Evolutionary conservation across 2,113 vertebrate genomes (phyloP), one percentile per base, ranked within the genome.

Genomic region (Nematolebias whitei): DNA sequence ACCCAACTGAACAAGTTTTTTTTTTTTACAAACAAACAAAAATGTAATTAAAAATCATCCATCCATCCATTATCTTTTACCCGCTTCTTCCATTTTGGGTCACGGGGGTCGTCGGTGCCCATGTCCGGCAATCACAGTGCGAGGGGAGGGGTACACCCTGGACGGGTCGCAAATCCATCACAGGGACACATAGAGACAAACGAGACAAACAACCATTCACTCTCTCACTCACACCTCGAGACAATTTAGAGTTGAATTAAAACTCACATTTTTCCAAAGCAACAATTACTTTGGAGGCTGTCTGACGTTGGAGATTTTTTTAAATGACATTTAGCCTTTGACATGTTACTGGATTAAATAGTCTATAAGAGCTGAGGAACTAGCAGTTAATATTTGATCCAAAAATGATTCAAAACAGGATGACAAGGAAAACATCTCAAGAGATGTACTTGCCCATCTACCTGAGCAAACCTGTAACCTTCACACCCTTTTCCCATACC

Each of bases 401-500:
- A 68, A 10, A 22, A 40, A 15, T 67, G 16, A 47, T 52, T 20
- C 1, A 3, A 41, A 24, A 59, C 23, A 62, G 35, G 10, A 51
- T 3, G 11, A 52, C 15, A 19, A 8, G 39, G 4, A 23, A 22
- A 24, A 20, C 53, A 58, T 44, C 38, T 44, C 26, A 13, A 49
- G 10, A 41, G 22, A 55, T 51, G 23, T 13, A 41, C 68, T 8
- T 14, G 38, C 48, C 12, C 43, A 52, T 58, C 35, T 15, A 41
- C 29, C 56, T 22, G 23, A 61, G 35, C 48, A 70, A 70, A 68
- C 18, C 40, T 26, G 23, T 40, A 71, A 14, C 19, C 40, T 43
- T 29, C 9, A 58, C 40, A 40, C 18, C 73, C 48, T 74, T 71
- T 72, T 26, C 15, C 47, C 35, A n/a, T 35, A 45, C 58, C 35